Base-by-base conservation (phyloP, 2,797 vertebrate genomes). In the Eospalax fontanierii region DNA sequence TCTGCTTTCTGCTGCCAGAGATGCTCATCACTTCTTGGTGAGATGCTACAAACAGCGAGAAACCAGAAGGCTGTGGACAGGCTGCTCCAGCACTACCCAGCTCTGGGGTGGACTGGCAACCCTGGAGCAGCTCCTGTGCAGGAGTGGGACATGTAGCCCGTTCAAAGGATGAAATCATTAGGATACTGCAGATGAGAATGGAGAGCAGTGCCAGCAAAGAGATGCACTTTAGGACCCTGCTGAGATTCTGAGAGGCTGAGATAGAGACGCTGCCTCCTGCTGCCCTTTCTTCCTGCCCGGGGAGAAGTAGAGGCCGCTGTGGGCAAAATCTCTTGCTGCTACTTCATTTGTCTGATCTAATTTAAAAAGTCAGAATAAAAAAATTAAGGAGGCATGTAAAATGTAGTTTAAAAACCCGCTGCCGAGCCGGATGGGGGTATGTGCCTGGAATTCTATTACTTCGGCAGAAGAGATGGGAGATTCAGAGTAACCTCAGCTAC, bases 11-110 rank as follows among this genome's bases (percentile, higher is more conserved):
- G 99, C 99, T 18, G 99, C 99, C 12, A 99, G 98, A 94, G 98
- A 99, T 81, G 99, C 99, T 89, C 99, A 99, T 94, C 99, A 99
- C 40, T 99, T 99, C n/a, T 96, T 99, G 90, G 99, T 99, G 99
- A 98, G 98, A 18, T 99, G 99, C 97, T 99, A 99, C 98, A 99
- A 98, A 92, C 99, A 99, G 94, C 98, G 99, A 99, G 98, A 97
- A 99, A 99, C 43, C 98, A 87, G 97, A 99, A 98, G 87, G 99
- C 99, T 0, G 99, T 99, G 59, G 99, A 99, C 59, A 97, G 99
- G 10, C 99, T 99, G 0, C 97, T 99, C 15, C 98, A 98, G 92
- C 99, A 99, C 96, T 99, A 99, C 98, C 98, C 89, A 93, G 99
- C 99, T 26, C 98, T 99, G 75, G 99, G 99, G 66, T 99, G 99